Base-by-base conservation (phyloP, 2,888 invertebrate genomes). In the Carabus problematicus region DNA sequence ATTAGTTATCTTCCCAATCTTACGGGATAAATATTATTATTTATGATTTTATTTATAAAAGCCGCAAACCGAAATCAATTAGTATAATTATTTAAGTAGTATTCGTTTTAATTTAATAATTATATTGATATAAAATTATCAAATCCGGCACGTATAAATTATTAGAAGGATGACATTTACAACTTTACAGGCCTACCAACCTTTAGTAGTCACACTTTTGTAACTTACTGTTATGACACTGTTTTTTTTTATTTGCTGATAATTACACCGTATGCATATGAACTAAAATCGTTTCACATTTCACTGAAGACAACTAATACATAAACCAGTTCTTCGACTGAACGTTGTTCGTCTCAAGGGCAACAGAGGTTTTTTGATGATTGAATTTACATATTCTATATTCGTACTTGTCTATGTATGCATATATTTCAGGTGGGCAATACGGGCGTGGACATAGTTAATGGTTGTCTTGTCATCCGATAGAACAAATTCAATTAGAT, bases 241-340 rank as follows among this genome's bases (percentile, higher is more conserved):
- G 3, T 29, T 29, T 29, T 29, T 3, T 29, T 29, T 29, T 29
- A 29, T 29, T 29, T 54, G 11, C 14, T 54, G 12, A 63, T 63
- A 52, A 63, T 63, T 49, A 63, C 19, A 62, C 14, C n/a, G n/a
- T 52, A 41, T 63, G 19, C 63, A 63, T 63, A 63, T 63, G 52
- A 54, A 63, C 39, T 14, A 45, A 45, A 29, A 29, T 29, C 29
- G 29, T 29, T 29, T 29, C 29, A 6, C 2, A 29, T 29, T 29
- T 29, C 29, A 29, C 29, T 3, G 29, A 29, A 29, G 29, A 29
- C 29, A 29, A 29, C 45, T 45, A 12, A 45, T 45, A 14, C 12
- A 45, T 12, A 41, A 63, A 63, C 63, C 42, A 16, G 63, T 63
- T 63, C 52, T 63, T 54, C 42, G 9, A n/a, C 16, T n/a, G 39